phyloP scores from a whole-genome alignment of 2,797 vertebrate genomes.

The Bucorvus abyssinicus region DNA sequence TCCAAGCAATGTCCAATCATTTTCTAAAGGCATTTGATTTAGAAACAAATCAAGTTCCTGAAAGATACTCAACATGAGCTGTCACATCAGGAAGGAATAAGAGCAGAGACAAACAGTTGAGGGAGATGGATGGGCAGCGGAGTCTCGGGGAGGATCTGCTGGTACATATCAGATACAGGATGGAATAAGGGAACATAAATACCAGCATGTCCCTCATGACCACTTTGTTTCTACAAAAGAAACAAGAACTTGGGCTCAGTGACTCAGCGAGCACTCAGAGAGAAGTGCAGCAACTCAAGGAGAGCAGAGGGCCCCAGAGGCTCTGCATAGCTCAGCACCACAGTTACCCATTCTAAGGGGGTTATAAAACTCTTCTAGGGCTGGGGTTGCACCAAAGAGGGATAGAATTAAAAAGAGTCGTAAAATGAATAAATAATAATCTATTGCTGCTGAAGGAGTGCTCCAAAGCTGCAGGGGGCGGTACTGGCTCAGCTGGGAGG shows the following conservation, averaged over 20 bases:
- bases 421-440: not conserved
- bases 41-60: conserved; percentile 52
- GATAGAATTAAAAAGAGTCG: not conserved
- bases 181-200: conserved; percentile 23
- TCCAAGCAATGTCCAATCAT: conserved; percentile 7
- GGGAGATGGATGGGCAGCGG: not conserved
- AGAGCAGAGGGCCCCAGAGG: not conserved
- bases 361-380: conserved; percentile 2
- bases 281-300: not conserved
- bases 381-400: not conserved
- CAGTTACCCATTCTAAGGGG: conserved; percentile 21
- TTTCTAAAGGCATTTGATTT: conserved; percentile 56
- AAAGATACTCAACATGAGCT: conserved; percentile 13
- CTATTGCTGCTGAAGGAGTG: not conserved
- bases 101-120: not conserved
- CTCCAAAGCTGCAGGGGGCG: not conserved
- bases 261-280: not conserved
- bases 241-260: not conserved
- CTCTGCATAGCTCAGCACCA: not conserved
- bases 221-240: conserved; percentile 15
- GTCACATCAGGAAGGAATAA: not conserved
- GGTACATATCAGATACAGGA: not conserved
- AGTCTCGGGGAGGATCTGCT: not conserved
- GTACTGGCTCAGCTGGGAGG: not conserved
- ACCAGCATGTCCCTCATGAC: not conserved